These are phyloP conservation scores for Ametastegia equiseti DNA, from an alignment of 2,888 invertebrate species.

Conservation along the genomic window DNA sequence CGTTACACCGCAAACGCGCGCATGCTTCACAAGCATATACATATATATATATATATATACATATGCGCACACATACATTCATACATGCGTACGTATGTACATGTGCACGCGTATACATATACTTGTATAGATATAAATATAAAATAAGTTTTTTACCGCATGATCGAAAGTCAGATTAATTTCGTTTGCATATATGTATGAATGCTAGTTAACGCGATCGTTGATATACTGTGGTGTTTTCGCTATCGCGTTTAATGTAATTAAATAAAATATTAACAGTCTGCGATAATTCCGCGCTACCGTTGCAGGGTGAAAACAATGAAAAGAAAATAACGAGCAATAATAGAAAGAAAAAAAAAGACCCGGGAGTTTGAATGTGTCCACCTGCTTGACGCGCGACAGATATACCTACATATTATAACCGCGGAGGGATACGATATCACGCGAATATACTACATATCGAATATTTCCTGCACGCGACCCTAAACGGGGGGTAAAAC, in stretches of 20 bases:
- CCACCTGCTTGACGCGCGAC: slow-evolving; percentile 45
- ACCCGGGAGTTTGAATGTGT: slow-evolving; percentile 8
- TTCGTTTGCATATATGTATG: slow-evolving; percentile 48
- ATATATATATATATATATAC: not conserved
- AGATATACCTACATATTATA: slow-evolving; percentile 50
- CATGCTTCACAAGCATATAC: not conserved
- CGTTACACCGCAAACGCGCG: slow-evolving; percentile 36
- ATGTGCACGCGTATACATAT: not conserved
- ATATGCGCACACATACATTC: slow-evolving; percentile 7
- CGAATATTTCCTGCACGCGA: slow-evolving; percentile 35
- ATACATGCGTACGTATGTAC: not conserved
- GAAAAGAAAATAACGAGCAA: slow-evolving; percentile 43
- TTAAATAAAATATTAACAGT: slow-evolving; percentile 26
- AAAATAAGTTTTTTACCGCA: not conserved
- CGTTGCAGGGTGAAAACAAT: slow-evolving; percentile 42
- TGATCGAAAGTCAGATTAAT: slow-evolving; percentile 46
- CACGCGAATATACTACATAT: slow-evolving; percentile 24
- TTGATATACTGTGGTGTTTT: not conserved
- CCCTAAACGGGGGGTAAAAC: slow-evolving; percentile 36
- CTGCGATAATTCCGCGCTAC: slow-evolving; percentile 47
- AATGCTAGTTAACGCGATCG: slow-evolving; percentile 47
- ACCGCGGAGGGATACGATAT: slow-evolving; percentile 4
- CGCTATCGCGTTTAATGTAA: slow-evolving; percentile 17
- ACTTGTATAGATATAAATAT: not conserved
- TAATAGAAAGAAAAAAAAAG: slow-evolving; percentile 34